Evolutionary conservation across 2,797 vertebrate species (phyloP).

Genomic region (Mus minutoides): DNA sequence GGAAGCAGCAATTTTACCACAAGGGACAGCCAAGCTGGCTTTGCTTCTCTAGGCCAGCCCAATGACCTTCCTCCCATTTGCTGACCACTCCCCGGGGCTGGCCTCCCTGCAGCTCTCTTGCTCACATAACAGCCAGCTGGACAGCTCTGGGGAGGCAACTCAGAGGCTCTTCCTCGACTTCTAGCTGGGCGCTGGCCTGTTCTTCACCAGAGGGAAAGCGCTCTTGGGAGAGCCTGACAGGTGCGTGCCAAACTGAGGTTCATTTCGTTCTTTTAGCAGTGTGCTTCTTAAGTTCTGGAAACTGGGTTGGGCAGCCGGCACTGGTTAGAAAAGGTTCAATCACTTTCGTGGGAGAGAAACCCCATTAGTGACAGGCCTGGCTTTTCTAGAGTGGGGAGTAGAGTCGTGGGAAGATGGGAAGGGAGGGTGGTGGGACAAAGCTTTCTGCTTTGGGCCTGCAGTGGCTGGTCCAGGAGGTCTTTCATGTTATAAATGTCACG

Average conservation of each 20-base stretch:
- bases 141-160: not conserved
- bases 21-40: not conserved
- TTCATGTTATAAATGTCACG: not conserved
- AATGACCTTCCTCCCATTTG: slow-evolving; percentile 35
- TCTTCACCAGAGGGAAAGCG: slow-evolving; percentile 23
- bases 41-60: slow-evolving; percentile 38
- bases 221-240: slow-evolving; percentile 70
- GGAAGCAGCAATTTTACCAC: not conserved
- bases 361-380: not conserved
- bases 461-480: not conserved
- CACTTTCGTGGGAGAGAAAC: not conserved
- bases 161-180: not conserved
- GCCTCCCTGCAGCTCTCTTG: slow-evolving; percentile 66
- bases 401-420: too few species aligned
- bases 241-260: slow-evolving; percentile 70
- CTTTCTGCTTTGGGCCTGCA: not conserved
- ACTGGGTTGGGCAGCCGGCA: not conserved
- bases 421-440: not conserved
- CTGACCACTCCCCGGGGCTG: slow-evolving; percentile 82
- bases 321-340: not conserved
- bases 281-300: not conserved
- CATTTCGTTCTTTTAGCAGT: not conserved
- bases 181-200: slow-evolving; percentile 7
- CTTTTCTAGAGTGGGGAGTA: not conserved
- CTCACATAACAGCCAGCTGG: slow-evolving; percentile 66